Evolutionary conservation across 2,888 invertebrate genomes (phyloP), one percentile per base, ranked within the genome.

Genomic region (Rotaria magnacalcarata): DNA sequence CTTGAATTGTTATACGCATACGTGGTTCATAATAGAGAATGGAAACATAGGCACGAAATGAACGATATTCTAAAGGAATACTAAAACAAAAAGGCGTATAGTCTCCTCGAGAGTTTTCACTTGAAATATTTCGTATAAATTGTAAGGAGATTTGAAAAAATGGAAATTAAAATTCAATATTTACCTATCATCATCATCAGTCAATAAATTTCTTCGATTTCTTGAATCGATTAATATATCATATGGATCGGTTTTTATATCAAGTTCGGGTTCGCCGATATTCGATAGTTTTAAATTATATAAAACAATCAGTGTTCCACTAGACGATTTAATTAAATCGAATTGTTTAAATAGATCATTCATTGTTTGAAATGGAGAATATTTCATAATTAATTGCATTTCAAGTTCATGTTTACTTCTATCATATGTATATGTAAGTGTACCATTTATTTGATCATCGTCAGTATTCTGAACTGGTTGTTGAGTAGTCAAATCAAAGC

Each of bases 1-100:
- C 90, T 88, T 91, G 91, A 84, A 92, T 90, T 88, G 91, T 91
- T 67, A 92, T 90, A 88, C 90, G 90, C 92, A 92, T 92, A 85
- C 91, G 89, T 19, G 92, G 91, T 84, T 91, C 90, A 87, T 90
- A 89, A 88, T 92, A 92, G 56, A 92, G 88, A 85, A 92, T 90
- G 24, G 91, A 89, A 54, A 91, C 89, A 88, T 92, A 92, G 43
- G 91, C 90, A 84, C 92, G 88, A 86, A 92, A 90, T 21, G 92
- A 92, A 87, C 88, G 89, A 54, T 90, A 88, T 88, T 92, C 92
- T 16, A 90, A 89, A 89, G 89, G 89, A 85, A 90, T 88, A 58
- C 90, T 90, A 34, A 34, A 34, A 34, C 34, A 34, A 34, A 34
- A 34, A 34, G 34, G 2, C 34, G 34, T 34, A 34, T 34, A 34